A percentile compares a stretch with the other conserved stretches of the same genome.
These are phyloP conservation scores for Neomorphus geoffroyi DNA, from an alignment of 2,797 vertebrate species.

Conservation along the genomic window DNA sequence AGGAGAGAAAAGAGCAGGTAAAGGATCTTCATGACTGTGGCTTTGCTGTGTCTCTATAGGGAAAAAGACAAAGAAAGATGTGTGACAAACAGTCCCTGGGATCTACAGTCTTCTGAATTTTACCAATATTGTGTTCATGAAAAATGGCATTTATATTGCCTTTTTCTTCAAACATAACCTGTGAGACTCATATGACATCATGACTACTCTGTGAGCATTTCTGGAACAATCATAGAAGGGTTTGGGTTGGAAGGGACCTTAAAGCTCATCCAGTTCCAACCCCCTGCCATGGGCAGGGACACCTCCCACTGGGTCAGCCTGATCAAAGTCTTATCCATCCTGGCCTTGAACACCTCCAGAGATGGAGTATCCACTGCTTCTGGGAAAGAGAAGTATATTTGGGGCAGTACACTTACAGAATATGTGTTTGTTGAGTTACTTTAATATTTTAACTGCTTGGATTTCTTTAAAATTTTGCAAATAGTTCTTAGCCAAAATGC, in stretches of 20 bases:
- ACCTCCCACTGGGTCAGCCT: too few relatives aligned
- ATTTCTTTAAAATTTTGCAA: neutral
- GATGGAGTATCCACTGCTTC: too few relatives aligned
- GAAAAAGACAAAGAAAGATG: neutral
- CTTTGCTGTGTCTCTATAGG: neutral
- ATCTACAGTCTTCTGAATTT: neutral
- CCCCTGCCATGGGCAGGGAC: too few relatives aligned
- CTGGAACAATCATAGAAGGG: neutral
- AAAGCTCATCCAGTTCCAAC: too few relatives aligned
- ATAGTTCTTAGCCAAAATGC: neutral
- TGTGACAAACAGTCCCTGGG: neutral
- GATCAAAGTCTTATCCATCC: too few relatives aligned
- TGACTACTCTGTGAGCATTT: neutral
- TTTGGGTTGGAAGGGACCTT: too few relatives aligned
- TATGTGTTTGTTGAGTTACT: neutral
- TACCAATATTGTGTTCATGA: neutral
- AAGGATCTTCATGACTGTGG: slow-evolving; percentile 22
- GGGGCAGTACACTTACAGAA: neutral
- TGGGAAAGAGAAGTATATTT: too few relatives aligned
- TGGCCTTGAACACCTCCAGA: too few relatives aligned
- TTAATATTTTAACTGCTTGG: neutral
- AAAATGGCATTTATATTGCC: neutral
- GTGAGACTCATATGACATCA: neutral
- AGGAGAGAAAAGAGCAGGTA: slow-evolving; percentile 51
- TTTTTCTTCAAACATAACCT: neutral